These are phyloP conservation scores for Torymus aiolomorphi DNA, from an alignment of 2,888 invertebrate genomes.

Conservation along the genomic window DNA sequence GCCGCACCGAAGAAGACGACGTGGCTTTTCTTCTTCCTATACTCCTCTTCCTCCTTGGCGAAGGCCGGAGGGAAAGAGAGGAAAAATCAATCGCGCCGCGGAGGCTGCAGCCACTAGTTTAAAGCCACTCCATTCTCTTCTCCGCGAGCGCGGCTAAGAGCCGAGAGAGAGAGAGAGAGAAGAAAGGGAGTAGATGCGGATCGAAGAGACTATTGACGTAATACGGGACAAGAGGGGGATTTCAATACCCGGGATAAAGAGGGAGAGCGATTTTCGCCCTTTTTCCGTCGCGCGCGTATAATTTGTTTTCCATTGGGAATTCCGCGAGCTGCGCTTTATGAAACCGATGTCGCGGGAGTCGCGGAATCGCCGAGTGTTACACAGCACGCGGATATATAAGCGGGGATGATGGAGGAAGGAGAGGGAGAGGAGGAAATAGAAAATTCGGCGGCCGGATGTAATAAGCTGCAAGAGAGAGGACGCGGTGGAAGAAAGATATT, in stretches of 20 bases:
- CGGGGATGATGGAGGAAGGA: background rate
- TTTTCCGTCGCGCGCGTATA: constrained; percentile 8
- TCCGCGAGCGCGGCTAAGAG: constrained; percentile 34
- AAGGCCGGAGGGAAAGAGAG: constrained; percentile 7
- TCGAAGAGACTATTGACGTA: constrained; percentile 37
- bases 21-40: background rate
- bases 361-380: background rate
- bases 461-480: too few species aligned
- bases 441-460: constrained; percentile 20
- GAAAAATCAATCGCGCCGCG: constrained; percentile 37
- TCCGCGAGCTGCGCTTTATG: background rate
- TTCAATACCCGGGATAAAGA: background rate
- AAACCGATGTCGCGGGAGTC: background rate
- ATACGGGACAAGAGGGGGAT: constrained; percentile 21
- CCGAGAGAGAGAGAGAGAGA: constrained; percentile 31
- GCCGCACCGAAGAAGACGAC: background rate
- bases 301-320: constrained; percentile 44
- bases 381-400: too few species aligned
- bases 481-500: too few species aligned
- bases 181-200: constrained; percentile 11
- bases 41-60: background rate
- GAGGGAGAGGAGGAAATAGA: constrained; percentile 14
- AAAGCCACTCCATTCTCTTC: constrained; percentile 47
- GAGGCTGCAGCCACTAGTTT: constrained; percentile 14
- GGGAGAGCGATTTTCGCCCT: background rate